A percentile compares a stretch with the other conserved stretches of the same genome.
These are phyloP conservation scores for Rhyacophila brunnea DNA, from an alignment of 1,140 invertebrate genomes.

Conservation along the genomic window DNA sequence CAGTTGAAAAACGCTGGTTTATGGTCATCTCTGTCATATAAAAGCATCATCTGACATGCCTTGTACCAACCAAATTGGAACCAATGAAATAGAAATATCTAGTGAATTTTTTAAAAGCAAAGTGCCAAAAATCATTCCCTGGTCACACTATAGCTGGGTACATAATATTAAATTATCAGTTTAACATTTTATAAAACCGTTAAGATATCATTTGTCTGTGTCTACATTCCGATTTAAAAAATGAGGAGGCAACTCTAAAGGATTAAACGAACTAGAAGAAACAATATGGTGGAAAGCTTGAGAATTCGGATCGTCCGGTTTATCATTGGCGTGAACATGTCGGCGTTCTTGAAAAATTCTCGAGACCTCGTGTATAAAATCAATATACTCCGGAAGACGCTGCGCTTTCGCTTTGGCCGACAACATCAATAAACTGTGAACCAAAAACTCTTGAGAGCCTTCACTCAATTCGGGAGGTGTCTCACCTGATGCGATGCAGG, in stretches of 20 bases:
- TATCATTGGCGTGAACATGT: neutral
- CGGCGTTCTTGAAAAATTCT: neutral
- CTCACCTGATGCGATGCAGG: neutral
- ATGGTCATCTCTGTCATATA: too few species aligned
- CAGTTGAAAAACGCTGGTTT: too few species aligned
- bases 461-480: neutral
- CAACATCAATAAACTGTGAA: neutral
- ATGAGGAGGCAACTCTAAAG: neutral
- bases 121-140: too few species aligned
- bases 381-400: neutral
- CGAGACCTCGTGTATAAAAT: neutral
- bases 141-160: too few species aligned
- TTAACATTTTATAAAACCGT: too few species aligned
- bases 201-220: too few species aligned
- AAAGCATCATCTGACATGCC: too few species aligned
- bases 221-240: neutral
- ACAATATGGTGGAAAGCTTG: neutral
- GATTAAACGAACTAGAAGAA: neutral
- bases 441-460: neutral
- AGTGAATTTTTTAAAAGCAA: too few species aligned
- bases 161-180: too few species aligned
- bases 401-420: neutral
- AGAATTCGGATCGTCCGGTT: neutral
- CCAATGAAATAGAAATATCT: too few species aligned
- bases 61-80: too few species aligned